A percentile compares a stretch with the other conserved stretches of the same genome.
These are phyloP conservation scores for Malurus elegans DNA, from an alignment of 2,113 vertebrate species.

Conservation along the genomic window DNA sequence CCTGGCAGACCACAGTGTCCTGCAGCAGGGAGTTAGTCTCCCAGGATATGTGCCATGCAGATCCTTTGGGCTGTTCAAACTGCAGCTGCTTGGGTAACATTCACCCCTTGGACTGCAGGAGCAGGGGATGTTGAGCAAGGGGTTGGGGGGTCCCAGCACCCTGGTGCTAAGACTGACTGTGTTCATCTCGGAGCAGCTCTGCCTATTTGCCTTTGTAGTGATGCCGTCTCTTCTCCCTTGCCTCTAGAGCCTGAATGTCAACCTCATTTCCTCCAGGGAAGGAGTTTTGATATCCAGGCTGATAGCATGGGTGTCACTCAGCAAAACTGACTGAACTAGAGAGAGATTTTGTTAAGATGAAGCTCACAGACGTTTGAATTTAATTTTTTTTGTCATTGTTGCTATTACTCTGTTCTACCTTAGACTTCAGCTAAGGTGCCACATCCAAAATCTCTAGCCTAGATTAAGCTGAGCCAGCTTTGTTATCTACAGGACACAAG, in stretches of 20 bases:
- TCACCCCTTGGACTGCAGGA: not conserved
- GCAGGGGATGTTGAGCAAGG: not conserved
- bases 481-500: not conserved
- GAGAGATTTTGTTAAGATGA: not conserved
- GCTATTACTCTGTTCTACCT: not conserved
- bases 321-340: not conserved
- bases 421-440: not conserved
- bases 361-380: not conserved
- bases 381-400: not conserved
- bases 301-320: not conserved
- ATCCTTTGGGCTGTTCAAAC: not conserved
- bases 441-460: not conserved
- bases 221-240: not conserved
- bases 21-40: not conserved
- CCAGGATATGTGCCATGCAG: rapidly evolving
- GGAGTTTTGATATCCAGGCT: not conserved
- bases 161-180: rapidly evolving
- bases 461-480: not conserved
- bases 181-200: not conserved
- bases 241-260: rapidly evolving
- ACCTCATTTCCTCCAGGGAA: not conserved
- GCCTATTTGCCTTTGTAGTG: not conserved
- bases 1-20: not conserved
- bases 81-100: rapidly evolving
- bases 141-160: not conserved